phyloP scores from a whole-genome alignment of 2,888 invertebrate genomes.

The Pomacea canaliculata region DNA sequence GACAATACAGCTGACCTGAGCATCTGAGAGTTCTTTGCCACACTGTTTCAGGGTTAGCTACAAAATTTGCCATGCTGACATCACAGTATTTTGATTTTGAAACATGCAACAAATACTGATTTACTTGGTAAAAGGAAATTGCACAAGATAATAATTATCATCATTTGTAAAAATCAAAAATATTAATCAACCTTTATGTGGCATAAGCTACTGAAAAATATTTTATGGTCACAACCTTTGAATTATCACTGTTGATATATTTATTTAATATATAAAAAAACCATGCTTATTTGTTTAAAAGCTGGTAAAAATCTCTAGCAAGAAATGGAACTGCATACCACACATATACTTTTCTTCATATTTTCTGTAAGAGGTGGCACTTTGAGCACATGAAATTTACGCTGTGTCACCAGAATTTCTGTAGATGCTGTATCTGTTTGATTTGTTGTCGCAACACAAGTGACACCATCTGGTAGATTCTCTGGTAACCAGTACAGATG shows the following conservation, averaged over 20 bases:
- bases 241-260: too few relatives aligned
- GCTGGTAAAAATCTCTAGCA: too few relatives aligned
- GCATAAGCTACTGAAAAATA: too few relatives aligned
- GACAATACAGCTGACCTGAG: conserved; percentile 51
- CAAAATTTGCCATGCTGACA: not conserved
- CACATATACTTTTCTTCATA: conserved; percentile 27
- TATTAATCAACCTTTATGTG: too few relatives aligned
- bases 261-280: too few relatives aligned
- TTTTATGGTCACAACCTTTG: too few relatives aligned
- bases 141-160: too few relatives aligned
- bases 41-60: conserved; percentile 48
- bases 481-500: conserved; percentile 36
- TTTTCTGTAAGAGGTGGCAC: conserved; percentile 21
- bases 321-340: conserved; percentile 14
- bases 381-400: conserved; percentile 17
- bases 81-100: not conserved
- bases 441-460: conserved; percentile 29
- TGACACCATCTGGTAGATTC: conserved; percentile 28
- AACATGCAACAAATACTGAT: not conserved
- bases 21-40: conserved; percentile 58
- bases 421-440: conserved; percentile 24
- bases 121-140: too few relatives aligned
- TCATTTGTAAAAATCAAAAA: too few relatives aligned
- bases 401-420: conserved; percentile 25
- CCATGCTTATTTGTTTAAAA: too few relatives aligned